Evolutionary conservation across 2,888 invertebrate genomes (phyloP).

Genomic region (Synanthedon myopaeformis): DNA sequence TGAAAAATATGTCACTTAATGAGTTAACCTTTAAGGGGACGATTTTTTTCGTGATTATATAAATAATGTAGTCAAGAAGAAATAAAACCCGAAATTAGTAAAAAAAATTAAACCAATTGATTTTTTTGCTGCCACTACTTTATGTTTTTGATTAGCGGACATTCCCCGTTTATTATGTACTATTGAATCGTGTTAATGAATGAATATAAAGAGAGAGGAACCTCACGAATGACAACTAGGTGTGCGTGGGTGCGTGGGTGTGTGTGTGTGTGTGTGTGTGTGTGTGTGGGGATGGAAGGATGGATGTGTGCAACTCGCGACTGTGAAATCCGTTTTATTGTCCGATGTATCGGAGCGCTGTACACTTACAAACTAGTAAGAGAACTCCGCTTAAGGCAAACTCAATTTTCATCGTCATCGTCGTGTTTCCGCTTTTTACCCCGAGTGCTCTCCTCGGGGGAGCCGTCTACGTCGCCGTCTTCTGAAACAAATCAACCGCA

Average conservation of each 20-base stretch:
- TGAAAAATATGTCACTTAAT: too few species aligned
- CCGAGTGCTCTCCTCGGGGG: conserved; percentile 66
- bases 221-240: conserved; percentile 56
- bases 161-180: too few species aligned
- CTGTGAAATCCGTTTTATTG: conserved; percentile 48
- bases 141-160: too few species aligned
- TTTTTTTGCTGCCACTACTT: too few species aligned
- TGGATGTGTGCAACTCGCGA: conserved; percentile 24
- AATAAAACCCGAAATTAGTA: too few species aligned
- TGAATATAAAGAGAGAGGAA: conserved; percentile 12
- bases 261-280: conserved; percentile 10
- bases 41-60: too few species aligned
- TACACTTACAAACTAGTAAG: conserved; percentile 68
- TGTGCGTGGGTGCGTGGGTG: conserved; percentile 8
- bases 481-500: conserved; percentile 7
- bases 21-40: too few species aligned
- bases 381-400: conserved; percentile 62
- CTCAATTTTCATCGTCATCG: conserved; percentile 67
- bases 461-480: conserved; percentile 54
- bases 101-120: too few species aligned
- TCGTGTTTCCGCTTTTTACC: conserved; percentile 74
- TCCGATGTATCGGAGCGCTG: conserved; percentile 65
- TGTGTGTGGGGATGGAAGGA: too few species aligned
- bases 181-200: too few species aligned
- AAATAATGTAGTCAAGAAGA: too few species aligned